Percentiles rank a stretch among this genome's conserved stretches.
Evolutionary conservation across 2,113 vertebrate species (phyloP).

Genomic region (Burhinus bistriatus): DNA sequence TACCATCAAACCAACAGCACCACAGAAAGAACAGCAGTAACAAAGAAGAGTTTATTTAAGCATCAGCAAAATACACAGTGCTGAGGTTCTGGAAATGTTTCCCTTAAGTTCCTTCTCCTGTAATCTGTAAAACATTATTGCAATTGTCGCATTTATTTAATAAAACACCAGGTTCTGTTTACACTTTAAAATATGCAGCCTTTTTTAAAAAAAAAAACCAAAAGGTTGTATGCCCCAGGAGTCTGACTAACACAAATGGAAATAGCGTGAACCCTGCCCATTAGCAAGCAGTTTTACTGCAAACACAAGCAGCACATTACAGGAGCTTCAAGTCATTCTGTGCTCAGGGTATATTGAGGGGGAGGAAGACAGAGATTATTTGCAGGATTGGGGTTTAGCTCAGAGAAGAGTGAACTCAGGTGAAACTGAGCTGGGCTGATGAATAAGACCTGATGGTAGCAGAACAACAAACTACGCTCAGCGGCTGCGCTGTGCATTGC

Average conservation of each 20-base stretch:
- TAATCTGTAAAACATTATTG: conserved; percentile 48
- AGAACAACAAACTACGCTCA: neutral
- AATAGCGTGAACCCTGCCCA: neutral
- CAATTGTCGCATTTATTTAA: conserved; percentile 64
- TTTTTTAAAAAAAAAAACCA: neutral
- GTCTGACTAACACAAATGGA: conserved; percentile 19
- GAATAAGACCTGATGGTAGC: neutral
- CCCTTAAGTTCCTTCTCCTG: neutral
- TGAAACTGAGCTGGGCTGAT: neutral
- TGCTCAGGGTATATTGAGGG: neutral
- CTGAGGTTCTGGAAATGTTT: conserved; percentile 32
- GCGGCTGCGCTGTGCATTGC: neutral
- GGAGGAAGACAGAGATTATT: neutral
- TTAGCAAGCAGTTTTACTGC: neutral
- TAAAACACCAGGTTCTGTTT: conserved; percentile 58
- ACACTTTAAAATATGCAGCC: conserved; percentile 4
- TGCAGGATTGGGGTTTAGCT: neutral
- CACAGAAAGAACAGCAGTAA: conserved; percentile 13
- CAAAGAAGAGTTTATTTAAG: conserved; percentile 46
- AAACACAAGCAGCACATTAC: neutral
- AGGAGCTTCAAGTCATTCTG: neutral
- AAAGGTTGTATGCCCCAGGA: neutral
- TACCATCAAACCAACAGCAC: conserved; percentile 27
- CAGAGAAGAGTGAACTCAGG: neutral
- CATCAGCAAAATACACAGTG: conserved; percentile 57